Evolutionary conservation across 2,113 vertebrate genomes (phyloP).

Genomic region (Engraulis encrasicolus): DNA sequence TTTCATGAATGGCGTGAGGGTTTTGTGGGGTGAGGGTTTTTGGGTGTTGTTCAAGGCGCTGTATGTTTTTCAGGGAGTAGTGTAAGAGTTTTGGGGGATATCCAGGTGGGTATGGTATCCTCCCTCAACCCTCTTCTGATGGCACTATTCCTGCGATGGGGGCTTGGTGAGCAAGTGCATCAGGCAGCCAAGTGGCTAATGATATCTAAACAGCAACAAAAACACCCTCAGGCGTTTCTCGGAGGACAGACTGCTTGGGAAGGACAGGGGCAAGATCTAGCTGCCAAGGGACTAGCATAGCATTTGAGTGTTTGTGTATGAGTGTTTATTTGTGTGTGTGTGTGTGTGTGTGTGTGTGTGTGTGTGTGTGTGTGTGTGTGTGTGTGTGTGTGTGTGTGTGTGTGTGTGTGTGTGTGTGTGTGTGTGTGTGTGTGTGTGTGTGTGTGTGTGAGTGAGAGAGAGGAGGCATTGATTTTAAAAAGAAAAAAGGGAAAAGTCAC

Average conservation of each 20-base stretch:
- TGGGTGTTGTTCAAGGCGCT: no score
- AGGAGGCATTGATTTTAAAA: background rate
- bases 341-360: no score
- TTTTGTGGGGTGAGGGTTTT: no score
- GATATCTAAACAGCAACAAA: constrained; percentile 19
- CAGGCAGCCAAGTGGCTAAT: constrained; percentile 9
- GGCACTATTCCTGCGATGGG: background rate
- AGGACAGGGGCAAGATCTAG: background rate
- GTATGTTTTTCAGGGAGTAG: no score
- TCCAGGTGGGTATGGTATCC: no score
- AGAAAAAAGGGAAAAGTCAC: background rate
- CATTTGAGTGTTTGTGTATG: background rate
- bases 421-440: no score
- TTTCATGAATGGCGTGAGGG: no score
- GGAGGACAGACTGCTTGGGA: background rate
- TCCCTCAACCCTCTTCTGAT: background rate
- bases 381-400: no score
- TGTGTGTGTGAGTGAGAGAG: no score
- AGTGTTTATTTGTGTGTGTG: background rate
- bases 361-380: no score
- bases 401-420: no score
- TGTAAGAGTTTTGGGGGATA: no score
- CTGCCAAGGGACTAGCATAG: background rate
- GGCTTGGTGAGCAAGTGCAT: background rate
- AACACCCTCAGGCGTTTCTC: background rate